A percentile compares a stretch with the other conserved stretches of the same genome.
phyloP scores from a whole-genome alignment of 2,888 invertebrate species.

The Harpalus rufipes region DNA sequence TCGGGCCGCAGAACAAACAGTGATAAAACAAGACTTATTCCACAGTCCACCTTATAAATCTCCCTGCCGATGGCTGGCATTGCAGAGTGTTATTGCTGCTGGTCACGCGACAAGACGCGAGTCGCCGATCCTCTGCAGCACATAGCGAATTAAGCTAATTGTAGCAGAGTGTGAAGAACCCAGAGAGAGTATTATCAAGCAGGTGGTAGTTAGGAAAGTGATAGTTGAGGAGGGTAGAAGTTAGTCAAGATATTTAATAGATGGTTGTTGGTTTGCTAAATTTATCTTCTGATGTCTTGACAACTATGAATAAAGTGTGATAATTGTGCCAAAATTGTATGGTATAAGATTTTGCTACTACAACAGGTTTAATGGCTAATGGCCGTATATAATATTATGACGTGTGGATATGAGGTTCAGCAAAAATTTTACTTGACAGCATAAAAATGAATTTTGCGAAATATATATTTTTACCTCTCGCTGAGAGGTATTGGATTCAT shows the following conservation, averaged over 20 bases:
- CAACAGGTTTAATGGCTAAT: too few species aligned
- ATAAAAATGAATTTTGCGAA: too few species aligned
- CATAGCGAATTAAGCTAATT: not conserved
- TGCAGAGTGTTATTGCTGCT: not conserved
- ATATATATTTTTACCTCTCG: too few species aligned
- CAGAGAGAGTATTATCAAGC: not conserved
- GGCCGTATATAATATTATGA: too few species aligned
- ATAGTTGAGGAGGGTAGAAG: not conserved
- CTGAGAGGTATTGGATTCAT: too few species aligned
- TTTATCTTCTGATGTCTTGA: not conserved
- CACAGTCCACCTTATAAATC: constrained; percentile 63
- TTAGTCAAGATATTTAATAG: too few species aligned
- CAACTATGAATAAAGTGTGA: not conserved
- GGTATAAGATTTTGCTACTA: too few species aligned
- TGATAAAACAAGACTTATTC: constrained; percentile 65
- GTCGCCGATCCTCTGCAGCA: not conserved
- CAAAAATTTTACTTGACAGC: too few species aligned
- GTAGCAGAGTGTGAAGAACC: not conserved
- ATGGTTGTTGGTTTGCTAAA: too few species aligned
- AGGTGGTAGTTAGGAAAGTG: not conserved
- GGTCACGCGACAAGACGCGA: constrained; percentile 4
- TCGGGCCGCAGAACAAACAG: constrained; percentile 62
- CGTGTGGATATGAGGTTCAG: too few species aligned
- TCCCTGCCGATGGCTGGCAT: constrained; percentile 40
- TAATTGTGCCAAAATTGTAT: too few species aligned